A percentile compares a stretch with the other conserved stretches of the same genome.
These are phyloP conservation scores for Lates japonicus DNA, from an alignment of 2,797 vertebrate species.

Conservation along the genomic window DNA sequence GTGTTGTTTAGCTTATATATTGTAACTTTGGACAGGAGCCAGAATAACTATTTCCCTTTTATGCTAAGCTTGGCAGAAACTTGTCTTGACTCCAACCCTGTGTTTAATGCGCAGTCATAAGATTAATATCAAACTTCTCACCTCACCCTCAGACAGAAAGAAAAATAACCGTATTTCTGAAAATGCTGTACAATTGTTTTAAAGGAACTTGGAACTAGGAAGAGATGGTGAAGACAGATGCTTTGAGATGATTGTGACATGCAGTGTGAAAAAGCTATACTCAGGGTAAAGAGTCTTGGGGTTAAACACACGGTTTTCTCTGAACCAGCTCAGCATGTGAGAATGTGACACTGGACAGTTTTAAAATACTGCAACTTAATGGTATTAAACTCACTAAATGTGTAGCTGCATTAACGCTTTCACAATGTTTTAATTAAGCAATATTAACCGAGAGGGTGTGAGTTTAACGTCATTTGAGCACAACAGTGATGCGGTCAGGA, in stretches of 20 bases:
- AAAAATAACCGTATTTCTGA: slow-evolving; percentile 26
- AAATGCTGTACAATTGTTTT: not conserved
- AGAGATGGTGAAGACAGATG: not conserved
- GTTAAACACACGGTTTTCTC: not conserved
- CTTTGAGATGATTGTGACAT: slow-evolving; percentile 26
- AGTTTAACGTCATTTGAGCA: no score
- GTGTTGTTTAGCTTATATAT: not conserved
- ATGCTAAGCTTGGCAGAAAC: not conserved
- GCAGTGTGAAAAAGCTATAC: not conserved
- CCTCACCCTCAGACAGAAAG: not conserved
- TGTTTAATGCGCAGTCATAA: slow-evolving; percentile 17
- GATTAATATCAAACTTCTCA: slow-evolving; percentile 44
- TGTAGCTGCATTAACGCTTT: not conserved
- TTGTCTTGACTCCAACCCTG: not conserved
- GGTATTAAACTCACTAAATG: not conserved
- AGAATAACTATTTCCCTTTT: not conserved
- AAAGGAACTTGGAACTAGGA: slow-evolving; percentile 38
- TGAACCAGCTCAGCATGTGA: slow-evolving; percentile 3
- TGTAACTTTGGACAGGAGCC: not conserved
- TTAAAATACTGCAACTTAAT: not conserved
- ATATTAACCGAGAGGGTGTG: no score
- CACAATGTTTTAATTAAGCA: not conserved
- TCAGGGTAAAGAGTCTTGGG: not conserved
- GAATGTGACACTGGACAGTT: not conserved
- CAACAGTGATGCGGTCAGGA: no score